These are phyloP conservation scores for Sitta carolinensis DNA, from an alignment of 2,797 vertebrate genomes.

Conservation along the genomic window DNA sequence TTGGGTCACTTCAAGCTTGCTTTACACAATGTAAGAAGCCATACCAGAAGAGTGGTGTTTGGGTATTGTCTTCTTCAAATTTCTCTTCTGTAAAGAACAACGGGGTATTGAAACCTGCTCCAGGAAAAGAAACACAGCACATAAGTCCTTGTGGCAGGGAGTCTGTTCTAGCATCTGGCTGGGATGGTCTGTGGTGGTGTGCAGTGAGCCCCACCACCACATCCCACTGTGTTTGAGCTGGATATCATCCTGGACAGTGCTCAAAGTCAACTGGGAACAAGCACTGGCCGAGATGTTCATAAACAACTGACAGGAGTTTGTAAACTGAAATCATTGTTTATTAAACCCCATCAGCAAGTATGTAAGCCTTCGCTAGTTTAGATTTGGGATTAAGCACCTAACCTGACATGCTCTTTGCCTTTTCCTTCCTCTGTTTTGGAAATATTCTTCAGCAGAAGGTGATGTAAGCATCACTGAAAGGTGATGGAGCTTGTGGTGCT, in stretches of 20 bases:
- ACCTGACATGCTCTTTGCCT: neutral
- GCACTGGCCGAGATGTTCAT: neutral
- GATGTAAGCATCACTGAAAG: neutral
- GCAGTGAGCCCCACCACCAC: neutral
- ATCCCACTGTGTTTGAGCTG: neutral
- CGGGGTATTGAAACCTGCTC: neutral
- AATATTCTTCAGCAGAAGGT: neutral
- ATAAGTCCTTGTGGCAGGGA: neutral
- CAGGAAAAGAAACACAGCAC: neutral
- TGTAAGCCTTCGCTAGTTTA: neutral
- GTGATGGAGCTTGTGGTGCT: neutral
- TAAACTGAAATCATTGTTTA: neutral
- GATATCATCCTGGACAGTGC: neutral
- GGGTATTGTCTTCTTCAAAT: neutral
- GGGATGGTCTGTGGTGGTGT: too few species aligned
- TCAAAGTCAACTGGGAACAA: neutral
- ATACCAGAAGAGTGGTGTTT: accelerated
- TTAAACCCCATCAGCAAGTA: neutral
- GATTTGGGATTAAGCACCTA: neutral
- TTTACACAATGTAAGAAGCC: neutral
- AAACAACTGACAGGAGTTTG: accelerated
- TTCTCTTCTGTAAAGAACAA: neutral
- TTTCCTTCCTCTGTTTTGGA: neutral
- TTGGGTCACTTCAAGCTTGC: neutral
- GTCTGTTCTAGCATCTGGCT: neutral